A percentile compares a stretch with the other conserved stretches of the same genome.
Evolutionary conservation across 2,888 invertebrate genomes (phyloP).

Genomic region (Meliscaeva auricollis): DNA sequence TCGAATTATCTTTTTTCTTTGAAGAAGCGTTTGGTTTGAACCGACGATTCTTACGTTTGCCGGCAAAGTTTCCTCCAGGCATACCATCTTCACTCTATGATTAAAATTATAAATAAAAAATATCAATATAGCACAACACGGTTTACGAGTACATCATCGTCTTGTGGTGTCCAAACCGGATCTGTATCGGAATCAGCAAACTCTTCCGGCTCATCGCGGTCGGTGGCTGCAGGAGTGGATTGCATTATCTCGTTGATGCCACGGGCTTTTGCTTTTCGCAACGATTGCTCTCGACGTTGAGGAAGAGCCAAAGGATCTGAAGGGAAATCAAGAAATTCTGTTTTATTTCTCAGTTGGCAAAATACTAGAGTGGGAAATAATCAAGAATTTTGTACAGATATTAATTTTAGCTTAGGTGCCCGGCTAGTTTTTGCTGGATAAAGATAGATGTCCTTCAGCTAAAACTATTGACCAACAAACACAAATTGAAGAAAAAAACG

Average conservation of each 20-base stretch:
- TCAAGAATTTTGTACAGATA: background rate
- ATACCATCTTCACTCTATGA: slow-evolving; percentile 60
- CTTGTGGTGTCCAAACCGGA: slow-evolving; percentile 91
- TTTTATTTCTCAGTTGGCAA: slow-evolving; percentile 78
- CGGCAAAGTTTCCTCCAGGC: slow-evolving; percentile 22
- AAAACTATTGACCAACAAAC: background rate
- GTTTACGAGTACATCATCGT: slow-evolving; percentile 84
- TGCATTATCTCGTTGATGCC: slow-evolving; percentile 85
- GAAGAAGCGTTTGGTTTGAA: slow-evolving; percentile 17
- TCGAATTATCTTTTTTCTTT: slow-evolving; percentile 42
- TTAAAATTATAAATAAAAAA: slow-evolving; percentile 29
- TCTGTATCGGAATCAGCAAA: slow-evolving; percentile 88
- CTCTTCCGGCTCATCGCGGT: slow-evolving; percentile 86
- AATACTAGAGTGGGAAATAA: background rate
- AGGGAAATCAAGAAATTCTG: slow-evolving; percentile 78
- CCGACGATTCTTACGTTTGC: slow-evolving; percentile 64
- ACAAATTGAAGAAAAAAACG: background rate
- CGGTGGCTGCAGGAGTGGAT: slow-evolving; percentile 78
- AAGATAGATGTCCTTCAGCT: background rate
- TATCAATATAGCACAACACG: background rate
- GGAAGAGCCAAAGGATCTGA: slow-evolving; percentile 84
- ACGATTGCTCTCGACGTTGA: slow-evolving; percentile 87
- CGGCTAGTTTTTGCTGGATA: background rate
- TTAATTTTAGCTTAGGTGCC: background rate
- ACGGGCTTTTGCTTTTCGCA: slow-evolving; percentile 89